Percentiles rank a stretch among this genome's conserved stretches.
Evolutionary conservation across 2,888 invertebrate species (phyloP).

Genomic region (Oxyteleia sp.): DNA sequence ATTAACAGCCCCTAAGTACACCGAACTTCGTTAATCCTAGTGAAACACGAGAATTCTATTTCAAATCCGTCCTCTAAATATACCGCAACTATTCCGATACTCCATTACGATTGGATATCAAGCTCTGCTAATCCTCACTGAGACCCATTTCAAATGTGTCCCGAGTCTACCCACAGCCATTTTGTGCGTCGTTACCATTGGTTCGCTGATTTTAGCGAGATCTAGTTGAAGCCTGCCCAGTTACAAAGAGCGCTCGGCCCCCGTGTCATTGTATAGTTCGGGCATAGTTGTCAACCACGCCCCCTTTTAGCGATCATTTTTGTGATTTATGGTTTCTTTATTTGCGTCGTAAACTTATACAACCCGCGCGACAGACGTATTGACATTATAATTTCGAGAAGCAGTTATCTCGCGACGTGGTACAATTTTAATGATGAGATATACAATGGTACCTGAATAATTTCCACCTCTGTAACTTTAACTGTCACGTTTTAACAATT

Average conservation of each 20-base stretch:
- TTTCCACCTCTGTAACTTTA: too few relatives aligned
- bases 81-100: constrained; percentile 40
- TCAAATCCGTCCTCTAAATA: constrained; percentile 19
- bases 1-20: constrained; percentile 15
- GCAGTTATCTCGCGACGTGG: neutral
- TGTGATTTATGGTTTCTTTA: too few relatives aligned
- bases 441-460: too few relatives aligned
- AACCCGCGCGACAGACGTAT: neutral
- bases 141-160: constrained; percentile 18
- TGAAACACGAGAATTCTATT: constrained; percentile 32
- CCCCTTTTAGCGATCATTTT: too few relatives aligned
- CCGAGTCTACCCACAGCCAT: constrained; percentile 8
- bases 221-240: constrained; percentile 9
- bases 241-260: neutral
- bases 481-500: too few relatives aligned
- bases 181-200: constrained; percentile 1
- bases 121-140: constrained; percentile 25
- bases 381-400: neutral
- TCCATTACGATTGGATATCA: constrained; percentile 39
- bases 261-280: neutral
- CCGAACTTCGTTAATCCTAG: constrained; percentile 21
- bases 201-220: constrained; percentile 30
- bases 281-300: too few relatives aligned
- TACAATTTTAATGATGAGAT: too few relatives aligned
- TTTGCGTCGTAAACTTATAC: neutral